Evolutionary conservation across 37 sponge, comb jelly and placozoan genomes (phyloP).

Genomic region (Oscarella lobularis): DNA sequence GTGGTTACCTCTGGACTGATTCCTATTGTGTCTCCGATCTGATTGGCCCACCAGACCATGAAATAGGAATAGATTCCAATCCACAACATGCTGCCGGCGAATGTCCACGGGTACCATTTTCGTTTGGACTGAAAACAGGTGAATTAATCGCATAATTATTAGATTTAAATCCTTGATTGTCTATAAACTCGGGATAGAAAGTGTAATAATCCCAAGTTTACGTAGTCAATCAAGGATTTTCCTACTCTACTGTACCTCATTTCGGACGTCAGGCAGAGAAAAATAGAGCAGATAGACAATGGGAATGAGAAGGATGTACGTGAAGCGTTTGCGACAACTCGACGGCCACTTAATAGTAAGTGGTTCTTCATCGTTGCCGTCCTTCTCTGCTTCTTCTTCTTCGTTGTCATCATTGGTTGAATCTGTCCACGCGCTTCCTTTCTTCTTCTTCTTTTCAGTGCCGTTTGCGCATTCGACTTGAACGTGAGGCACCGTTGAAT

Average conservation of each 20-base stretch:
- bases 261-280: constrained; percentile 24
- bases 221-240: too few relatives aligned
- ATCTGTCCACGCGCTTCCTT: background rate
- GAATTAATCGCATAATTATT: too few relatives aligned
- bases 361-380: constrained; percentile 21
- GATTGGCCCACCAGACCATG: constrained; percentile 23
- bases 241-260: constrained; percentile 18
- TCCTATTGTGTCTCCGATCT: constrained; percentile 16
- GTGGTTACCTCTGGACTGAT: constrained; percentile 12
- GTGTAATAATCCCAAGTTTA: too few relatives aligned
- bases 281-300: constrained; percentile 27
- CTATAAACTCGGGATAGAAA: too few relatives aligned
- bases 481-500: too few relatives aligned
- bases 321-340: constrained; percentile 9
- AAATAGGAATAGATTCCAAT: constrained; percentile 14
- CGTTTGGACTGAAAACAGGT: constrained; percentile 11
- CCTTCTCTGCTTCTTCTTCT: constrained; percentile 11
- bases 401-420: background rate
- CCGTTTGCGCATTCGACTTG: too few relatives aligned
- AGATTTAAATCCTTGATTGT: too few relatives aligned
- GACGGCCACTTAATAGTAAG: constrained; percentile 29
- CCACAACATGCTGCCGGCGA: constrained; percentile 19
- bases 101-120: constrained; percentile 14
- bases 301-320: constrained; percentile 26
- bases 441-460: background rate